phyloP scores from a whole-genome alignment of 2,797 vertebrate species.

The Xerus rutilus region DNA sequence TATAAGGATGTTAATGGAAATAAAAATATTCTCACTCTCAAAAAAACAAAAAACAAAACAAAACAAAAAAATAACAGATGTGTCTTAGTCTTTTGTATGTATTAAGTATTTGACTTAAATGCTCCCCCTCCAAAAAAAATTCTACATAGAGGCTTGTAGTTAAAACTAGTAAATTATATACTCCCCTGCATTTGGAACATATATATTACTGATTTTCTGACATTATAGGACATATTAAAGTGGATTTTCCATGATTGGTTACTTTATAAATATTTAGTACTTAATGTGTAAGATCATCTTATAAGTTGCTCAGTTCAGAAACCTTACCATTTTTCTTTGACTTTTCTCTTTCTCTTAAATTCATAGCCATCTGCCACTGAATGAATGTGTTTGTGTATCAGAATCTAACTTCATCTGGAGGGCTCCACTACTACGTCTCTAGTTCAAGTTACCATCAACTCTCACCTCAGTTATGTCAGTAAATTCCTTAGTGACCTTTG shows the following conservation, averaged over 20 bases:
- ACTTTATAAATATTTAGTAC: not conserved
- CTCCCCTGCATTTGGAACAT: not conserved
- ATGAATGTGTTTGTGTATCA: not conserved
- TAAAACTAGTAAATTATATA: not conserved
- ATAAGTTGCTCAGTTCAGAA: not conserved
- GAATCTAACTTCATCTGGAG: not conserved
- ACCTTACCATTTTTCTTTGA: not conserved
- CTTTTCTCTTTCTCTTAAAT: not conserved
- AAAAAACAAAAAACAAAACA: too few relatives aligned
- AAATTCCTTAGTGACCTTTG: not conserved
- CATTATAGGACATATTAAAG: not conserved
- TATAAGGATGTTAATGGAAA: too few relatives aligned
- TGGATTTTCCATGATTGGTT: not conserved
- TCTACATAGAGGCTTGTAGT: not conserved
- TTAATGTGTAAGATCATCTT: not conserved
- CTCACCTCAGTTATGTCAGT: not conserved
- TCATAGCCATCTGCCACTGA: not conserved
- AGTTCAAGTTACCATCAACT: not conserved
- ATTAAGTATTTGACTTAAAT: constrained; percentile 5
- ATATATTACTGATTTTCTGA: not conserved
- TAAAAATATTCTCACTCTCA: too few relatives aligned
- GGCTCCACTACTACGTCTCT: not conserved
- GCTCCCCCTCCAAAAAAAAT: not conserved
- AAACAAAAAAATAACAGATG: too few relatives aligned
- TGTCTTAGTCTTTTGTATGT: not conserved